phyloP scores from a whole-genome alignment of 2,797 vertebrate genomes.

The Lepus townsendii region DNA sequence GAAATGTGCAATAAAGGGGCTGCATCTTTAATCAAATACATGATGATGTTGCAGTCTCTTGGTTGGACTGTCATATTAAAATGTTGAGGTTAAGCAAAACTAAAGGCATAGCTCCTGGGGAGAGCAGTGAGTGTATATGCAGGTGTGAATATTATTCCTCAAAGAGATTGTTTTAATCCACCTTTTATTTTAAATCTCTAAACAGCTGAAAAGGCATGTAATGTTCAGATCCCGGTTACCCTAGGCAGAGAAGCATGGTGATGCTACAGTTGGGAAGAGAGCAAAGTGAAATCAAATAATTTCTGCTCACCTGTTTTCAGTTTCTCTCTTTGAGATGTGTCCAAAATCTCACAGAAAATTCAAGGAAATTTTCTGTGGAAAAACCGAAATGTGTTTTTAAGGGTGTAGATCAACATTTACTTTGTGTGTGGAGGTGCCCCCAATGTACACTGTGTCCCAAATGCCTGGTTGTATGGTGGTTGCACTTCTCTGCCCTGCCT shows the following conservation, averaged over 20 bases:
- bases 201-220: neutral
- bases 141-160: neutral
- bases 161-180: constrained; percentile 30
- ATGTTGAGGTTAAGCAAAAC: constrained; percentile 64
- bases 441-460: neutral
- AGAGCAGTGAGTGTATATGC: neutral
- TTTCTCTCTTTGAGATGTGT: neutral
- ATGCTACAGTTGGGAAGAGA: rapidly evolving
- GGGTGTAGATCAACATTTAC: rapidly evolving
- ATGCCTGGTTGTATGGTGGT: neutral
- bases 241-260: neutral
- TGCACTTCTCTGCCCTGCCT: rapidly evolving
- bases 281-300: neutral
- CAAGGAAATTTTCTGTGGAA: neutral
- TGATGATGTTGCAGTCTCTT: constrained; percentile 76
- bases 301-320: neutral
- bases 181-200: constrained; percentile 36
- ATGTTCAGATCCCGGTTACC: neutral
- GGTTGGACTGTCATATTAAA: constrained; percentile 64
- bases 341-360: neutral
- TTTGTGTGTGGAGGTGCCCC: neutral
- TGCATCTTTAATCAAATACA: constrained; percentile 83
- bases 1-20: constrained; percentile 81
- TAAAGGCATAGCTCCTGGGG: constrained; percentile 46
- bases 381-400: neutral